A percentile compares a stretch with the other conserved stretches of the same genome.
phyloP scores from a whole-genome alignment of 2,113 vertebrate species.

The Ictalurus furcatus region DNA sequence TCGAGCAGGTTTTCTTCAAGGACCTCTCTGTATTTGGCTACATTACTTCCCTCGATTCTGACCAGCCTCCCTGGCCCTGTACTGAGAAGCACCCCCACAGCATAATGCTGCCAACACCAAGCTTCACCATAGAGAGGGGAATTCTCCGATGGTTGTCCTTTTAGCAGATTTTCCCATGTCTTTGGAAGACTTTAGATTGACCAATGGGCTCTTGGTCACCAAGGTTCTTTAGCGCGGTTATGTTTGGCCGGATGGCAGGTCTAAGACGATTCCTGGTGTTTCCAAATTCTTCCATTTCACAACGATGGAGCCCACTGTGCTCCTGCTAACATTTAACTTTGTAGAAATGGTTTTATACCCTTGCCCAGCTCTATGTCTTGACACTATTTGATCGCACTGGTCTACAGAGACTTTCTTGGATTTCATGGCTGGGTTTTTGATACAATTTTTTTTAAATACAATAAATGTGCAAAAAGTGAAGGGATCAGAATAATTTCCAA shows the following conservation, averaged over 20 bases:
- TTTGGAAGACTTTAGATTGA: neutral
- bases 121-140: neutral
- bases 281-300: neutral
- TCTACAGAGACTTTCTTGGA: neutral
- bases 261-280: neutral
- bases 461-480: neutral
- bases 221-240: neutral
- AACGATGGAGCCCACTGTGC: neutral
- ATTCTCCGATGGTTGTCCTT: neutral
- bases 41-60: neutral
- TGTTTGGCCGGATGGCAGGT: neutral
- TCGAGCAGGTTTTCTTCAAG: neutral
- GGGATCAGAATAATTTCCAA: slow-evolving; percentile 1
- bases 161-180: neutral
- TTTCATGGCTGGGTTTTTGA: neutral
- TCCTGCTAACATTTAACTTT: neutral
- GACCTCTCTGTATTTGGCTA: neutral
- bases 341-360: neutral
- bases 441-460: neutral
- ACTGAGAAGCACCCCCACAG: neutral
- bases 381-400: neutral
- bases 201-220: neutral
- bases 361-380: neutral
- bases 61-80: neutral
- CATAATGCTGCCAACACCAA: neutral